phyloP scores from a whole-genome alignment of 1,140 invertebrate genomes.

The Aphis craccivora region DNA sequence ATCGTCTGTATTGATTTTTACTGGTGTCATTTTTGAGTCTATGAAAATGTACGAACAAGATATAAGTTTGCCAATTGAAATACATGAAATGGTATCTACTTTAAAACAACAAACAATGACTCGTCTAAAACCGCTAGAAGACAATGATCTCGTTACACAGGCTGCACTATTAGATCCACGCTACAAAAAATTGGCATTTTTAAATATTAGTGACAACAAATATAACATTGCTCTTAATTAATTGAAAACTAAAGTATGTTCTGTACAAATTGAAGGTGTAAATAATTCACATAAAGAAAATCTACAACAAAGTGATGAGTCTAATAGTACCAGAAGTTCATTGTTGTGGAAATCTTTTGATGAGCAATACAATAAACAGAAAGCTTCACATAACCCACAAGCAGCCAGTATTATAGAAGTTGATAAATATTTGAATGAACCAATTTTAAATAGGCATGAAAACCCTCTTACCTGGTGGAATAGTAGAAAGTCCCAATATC shows the following conservation, averaged over 20 bases:
- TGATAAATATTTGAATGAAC: slow-evolving; percentile 17
- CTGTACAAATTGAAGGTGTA: no score
- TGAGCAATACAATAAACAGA: not conserved
- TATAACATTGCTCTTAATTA: not conserved
- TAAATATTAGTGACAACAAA: not conserved
- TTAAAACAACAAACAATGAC: not conserved
- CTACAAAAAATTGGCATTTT: not conserved
- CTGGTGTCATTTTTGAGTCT: no score
- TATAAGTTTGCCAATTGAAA: no score
- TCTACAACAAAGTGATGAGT: no score
- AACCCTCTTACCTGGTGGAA: not conserved
- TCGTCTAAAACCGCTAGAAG: not conserved
- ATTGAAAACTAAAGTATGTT: no score
- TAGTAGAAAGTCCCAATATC: not conserved
- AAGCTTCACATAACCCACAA: not conserved
- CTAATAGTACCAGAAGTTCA: not conserved
- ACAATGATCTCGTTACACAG: not conserved
- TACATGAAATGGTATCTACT: not conserved
- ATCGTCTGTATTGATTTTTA: no score
- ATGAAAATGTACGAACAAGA: no score
- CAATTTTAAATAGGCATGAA: not conserved
- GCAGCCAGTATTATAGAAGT: not conserved
- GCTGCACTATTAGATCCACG: not conserved
- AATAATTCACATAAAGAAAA: no score
- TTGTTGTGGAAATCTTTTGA: not conserved